A percentile compares a stretch with the other conserved stretches of the same genome.
Conservation (phyloP, 1,140 invertebrate species). For the Rhyzopertha dominica region DNA sequence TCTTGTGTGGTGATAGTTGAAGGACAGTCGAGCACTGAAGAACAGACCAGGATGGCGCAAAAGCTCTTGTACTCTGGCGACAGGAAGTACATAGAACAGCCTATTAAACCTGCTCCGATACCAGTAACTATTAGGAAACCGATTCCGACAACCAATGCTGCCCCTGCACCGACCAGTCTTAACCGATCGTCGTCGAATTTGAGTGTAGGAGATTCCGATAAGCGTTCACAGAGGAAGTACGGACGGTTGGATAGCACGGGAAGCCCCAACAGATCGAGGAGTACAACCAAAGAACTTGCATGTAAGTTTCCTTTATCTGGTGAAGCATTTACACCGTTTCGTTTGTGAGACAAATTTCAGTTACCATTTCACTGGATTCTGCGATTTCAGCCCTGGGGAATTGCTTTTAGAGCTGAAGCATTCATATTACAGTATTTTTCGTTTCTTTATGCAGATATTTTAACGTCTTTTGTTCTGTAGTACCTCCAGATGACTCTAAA, state of each 20-base stretch:
- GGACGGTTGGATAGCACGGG: constrained; percentile 65
- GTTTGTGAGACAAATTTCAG: too few species aligned
- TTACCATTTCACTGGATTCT: too few species aligned
- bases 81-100: constrained; percentile 76
- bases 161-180: constrained; percentile 35
- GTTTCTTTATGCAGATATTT: constrained; percentile 1
- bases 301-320: constrained; percentile 54
- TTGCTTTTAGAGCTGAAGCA: too few species aligned
- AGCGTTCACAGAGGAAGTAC: constrained; percentile 65
- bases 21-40: constrained; percentile 75
- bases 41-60: constrained; percentile 75
- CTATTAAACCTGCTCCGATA: constrained; percentile 68
- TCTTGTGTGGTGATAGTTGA: constrained; percentile 95
- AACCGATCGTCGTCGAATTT: constrained; percentile 38
- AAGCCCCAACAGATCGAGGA: constrained; percentile 75
- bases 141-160: constrained; percentile 18
- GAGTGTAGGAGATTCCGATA: constrained; percentile 44
- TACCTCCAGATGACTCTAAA: constrained; percentile 75
- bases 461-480: constrained; percentile 46
- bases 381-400: too few species aligned
- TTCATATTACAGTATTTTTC: neutral
- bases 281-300: constrained; percentile 84
- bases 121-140: constrained; percentile 61
- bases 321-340: too few species aligned
- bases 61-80: constrained; percentile 83